Percentiles rank a stretch among this genome's conserved stretches.
phyloP scores from a whole-genome alignment of 1,140 invertebrate species.

The Philopotamus ludificatus region DNA sequence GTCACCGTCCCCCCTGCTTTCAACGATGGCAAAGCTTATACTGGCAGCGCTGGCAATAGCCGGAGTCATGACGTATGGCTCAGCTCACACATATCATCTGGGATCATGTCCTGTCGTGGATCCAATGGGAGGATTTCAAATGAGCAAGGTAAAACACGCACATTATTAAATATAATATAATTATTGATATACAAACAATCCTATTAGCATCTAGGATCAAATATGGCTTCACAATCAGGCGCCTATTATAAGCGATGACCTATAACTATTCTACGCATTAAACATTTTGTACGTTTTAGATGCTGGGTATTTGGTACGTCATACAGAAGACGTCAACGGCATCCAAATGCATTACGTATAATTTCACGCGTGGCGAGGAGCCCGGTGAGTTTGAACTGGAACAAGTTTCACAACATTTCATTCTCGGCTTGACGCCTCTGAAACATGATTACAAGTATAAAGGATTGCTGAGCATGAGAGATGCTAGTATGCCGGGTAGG shows the following conservation, averaged over 20 bases:
- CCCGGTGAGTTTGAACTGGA: constrained; percentile 67
- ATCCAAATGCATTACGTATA: constrained; percentile 76
- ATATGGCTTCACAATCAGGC: background rate
- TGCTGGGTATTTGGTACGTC: constrained; percentile 79
- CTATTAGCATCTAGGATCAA: background rate
- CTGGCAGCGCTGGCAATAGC: too few relatives aligned
- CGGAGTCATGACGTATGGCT: constrained; percentile 43
- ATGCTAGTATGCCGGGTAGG: constrained; percentile 63
- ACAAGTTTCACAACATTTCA: constrained; percentile 73
- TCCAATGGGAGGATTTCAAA: constrained; percentile 68
- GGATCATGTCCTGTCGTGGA: constrained; percentile 73
- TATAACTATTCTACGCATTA: background rate
- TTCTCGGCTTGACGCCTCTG: constrained; percentile 65
- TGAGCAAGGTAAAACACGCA: constrained; percentile 65
- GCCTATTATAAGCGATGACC: background rate
- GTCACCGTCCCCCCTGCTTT: constrained; percentile 10
- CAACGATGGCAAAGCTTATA: too few relatives aligned
- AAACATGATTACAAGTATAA: constrained; percentile 75
- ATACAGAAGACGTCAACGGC: constrained; percentile 81
- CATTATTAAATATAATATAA: too few relatives aligned
- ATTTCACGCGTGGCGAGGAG: constrained; percentile 69
- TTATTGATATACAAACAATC: background rate
- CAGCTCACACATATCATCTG: constrained; percentile 66
- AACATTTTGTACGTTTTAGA: constrained; percentile 52
- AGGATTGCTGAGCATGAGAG: constrained; percentile 65